Percentiles rank a stretch among this genome's conserved stretches.
These are phyloP conservation scores for Meteorus cinctellus DNA, from an alignment of 2,888 invertebrate species.

Conservation along the genomic window DNA sequence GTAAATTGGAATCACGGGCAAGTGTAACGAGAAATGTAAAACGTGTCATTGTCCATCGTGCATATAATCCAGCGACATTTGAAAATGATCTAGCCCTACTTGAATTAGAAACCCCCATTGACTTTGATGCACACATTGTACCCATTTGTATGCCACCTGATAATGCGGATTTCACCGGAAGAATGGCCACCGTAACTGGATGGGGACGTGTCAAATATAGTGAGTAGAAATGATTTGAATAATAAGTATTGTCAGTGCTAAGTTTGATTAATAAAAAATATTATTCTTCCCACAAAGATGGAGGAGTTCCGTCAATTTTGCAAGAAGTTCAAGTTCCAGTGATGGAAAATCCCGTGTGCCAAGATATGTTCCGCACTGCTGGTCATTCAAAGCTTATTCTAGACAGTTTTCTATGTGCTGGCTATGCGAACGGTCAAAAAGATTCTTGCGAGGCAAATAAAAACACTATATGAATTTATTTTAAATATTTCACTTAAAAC, in stretches of 20 bases:
- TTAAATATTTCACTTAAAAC: constrained; percentile 20
- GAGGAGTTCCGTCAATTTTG: constrained; percentile 90
- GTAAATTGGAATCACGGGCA: constrained; percentile 85
- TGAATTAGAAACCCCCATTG: constrained; percentile 87
- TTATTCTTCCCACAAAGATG: constrained; percentile 73
- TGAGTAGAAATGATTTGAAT: constrained; percentile 60
- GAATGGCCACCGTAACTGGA: constrained; percentile 92
- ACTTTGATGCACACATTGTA: constrained; percentile 90
- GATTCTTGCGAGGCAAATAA: constrained; percentile 90
- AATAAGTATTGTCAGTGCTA: not conserved
- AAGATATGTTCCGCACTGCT: constrained; percentile 94
- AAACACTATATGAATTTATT: not conserved
- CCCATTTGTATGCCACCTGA: constrained; percentile 93
- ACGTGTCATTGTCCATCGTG: constrained; percentile 89
- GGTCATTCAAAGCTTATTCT: constrained; percentile 91
- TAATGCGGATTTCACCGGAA: constrained; percentile 85
- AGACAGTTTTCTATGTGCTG: constrained; percentile 92
- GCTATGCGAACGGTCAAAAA: constrained; percentile 92
- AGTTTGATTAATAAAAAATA: not conserved
- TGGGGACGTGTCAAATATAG: constrained; percentile 95
- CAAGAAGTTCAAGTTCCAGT: constrained; percentile 95
- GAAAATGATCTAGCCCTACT: constrained; percentile 93
- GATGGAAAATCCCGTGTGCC: constrained; percentile 92
- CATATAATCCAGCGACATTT: constrained; percentile 92
- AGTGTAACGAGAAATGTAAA: constrained; percentile 88